Evolutionary conservation across 2,113 vertebrate species (phyloP).

Genomic region (Lutjanus erythropterus): DNA sequence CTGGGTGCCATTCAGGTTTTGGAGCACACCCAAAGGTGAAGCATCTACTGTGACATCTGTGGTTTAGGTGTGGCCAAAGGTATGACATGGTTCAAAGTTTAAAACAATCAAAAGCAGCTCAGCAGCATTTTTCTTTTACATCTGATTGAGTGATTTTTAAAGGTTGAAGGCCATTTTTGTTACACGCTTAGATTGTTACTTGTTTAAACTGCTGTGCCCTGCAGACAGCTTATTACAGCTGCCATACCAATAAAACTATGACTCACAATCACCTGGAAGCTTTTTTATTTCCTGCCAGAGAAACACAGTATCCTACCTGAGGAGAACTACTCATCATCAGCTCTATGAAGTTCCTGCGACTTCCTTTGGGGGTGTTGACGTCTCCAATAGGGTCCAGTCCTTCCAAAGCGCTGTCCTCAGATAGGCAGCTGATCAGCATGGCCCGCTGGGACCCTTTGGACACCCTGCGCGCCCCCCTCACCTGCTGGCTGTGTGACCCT

Average conservation of each 20-base stretch:
- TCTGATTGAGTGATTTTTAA: background rate
- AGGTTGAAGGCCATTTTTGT: background rate
- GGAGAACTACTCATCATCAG: conserved; percentile 89
- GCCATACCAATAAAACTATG: background rate
- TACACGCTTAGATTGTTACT: background rate
- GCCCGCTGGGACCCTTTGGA: conserved; percentile 78
- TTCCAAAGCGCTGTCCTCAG: conserved; percentile 79
- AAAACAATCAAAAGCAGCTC: background rate
- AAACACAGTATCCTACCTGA: conserved; percentile 66
- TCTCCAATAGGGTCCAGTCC: conserved; percentile 70
- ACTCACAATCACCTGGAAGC: background rate
- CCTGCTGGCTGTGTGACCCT: conserved; percentile 61
- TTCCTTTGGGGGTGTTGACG: conserved; percentile 78
- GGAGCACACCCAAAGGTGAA: conserved; percentile 5
- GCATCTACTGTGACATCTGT: background rate
- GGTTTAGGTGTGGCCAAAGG: background rate
- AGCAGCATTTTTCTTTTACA: background rate
- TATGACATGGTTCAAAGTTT: background rate
- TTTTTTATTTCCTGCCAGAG: background rate
- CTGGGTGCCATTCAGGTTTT: conserved; percentile 2
- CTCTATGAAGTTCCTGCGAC: conserved; percentile 87
- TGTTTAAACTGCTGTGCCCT: background rate
- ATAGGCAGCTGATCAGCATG: conserved; percentile 77
- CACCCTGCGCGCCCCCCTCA: conserved; percentile 72
- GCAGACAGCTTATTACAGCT: too few relatives aligned